Evolutionary conservation across 2,797 vertebrate species (phyloP).

Genomic region (Hemitrygon akajei): DNA sequence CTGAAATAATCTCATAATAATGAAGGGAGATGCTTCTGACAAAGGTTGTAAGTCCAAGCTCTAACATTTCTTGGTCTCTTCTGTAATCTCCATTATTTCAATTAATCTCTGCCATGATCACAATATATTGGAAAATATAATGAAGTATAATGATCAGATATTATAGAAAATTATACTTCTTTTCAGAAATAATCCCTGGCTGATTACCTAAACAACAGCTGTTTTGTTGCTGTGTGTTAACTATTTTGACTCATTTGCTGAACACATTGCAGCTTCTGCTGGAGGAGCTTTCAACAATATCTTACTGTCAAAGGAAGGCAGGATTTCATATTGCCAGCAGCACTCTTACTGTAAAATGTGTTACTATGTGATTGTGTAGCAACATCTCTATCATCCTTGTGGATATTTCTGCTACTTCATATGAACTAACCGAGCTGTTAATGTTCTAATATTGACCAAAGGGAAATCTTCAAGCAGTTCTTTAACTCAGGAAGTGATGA

Average conservation of each 20-base stretch:
- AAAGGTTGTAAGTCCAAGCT: neutral
- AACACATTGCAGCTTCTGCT: neutral
- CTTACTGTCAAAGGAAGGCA: neutral
- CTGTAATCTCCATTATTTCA: neutral
- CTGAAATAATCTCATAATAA: no score
- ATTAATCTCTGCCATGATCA: neutral
- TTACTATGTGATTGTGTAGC: neutral
- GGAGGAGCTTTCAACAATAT: neutral
- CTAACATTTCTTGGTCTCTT: neutral
- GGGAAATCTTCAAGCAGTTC: neutral
- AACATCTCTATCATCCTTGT: neutral
- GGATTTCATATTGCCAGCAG: neutral
- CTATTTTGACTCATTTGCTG: neutral
- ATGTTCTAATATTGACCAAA: neutral
- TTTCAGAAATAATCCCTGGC: neutral
- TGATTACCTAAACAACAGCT: neutral
- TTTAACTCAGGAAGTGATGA: neutral
- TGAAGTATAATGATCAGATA: neutral
- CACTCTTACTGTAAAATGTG: neutral
- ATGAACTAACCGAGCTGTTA: neutral
- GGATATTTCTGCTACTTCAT: neutral
- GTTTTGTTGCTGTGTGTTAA: neutral
- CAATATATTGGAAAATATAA: neutral
- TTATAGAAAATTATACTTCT: neutral
- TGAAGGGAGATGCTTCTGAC: neutral